Conservation (phyloP, 2,888 invertebrate species). For the Linnaemya tessellans region DNA sequence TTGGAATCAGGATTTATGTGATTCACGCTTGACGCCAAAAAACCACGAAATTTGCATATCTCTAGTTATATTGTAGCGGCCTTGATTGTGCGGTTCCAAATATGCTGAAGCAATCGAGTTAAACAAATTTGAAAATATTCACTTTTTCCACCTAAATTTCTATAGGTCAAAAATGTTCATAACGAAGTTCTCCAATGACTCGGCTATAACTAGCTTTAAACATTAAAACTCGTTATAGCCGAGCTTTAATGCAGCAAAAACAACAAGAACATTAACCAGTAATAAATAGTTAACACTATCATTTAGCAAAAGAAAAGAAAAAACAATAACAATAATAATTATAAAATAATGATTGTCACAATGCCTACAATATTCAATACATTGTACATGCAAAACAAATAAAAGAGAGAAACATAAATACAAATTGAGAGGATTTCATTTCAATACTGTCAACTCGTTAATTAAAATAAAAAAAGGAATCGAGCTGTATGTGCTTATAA, state of each 20-base stretch:
- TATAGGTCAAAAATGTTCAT: no score
- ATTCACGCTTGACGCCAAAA: no score
- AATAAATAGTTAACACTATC: constrained; percentile 40
- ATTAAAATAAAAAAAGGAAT: neutral
- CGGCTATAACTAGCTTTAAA: no score
- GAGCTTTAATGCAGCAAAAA: neutral
- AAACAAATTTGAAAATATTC: no score
- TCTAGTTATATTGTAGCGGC: no score
- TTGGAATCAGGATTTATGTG: no score
- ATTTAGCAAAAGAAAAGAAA: constrained; percentile 24
- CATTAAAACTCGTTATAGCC: no score
- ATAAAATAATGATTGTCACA: constrained; percentile 33
- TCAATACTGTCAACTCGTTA: neutral
- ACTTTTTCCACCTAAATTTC: no score
- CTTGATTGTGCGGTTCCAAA: no score
- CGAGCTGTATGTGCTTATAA: neutral
- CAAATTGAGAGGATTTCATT: neutral
- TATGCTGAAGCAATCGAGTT: no score
- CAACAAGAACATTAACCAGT: constrained; percentile 42
- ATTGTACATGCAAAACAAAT: neutral
- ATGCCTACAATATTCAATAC: constrained; percentile 9
- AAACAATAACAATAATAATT: neutral
- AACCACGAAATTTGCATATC: no score
- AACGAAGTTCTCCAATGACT: no score
- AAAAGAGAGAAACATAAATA: neutral